phyloP scores from a whole-genome alignment of 2,888 invertebrate species.

The Eupeodes latifasciatus region DNA sequence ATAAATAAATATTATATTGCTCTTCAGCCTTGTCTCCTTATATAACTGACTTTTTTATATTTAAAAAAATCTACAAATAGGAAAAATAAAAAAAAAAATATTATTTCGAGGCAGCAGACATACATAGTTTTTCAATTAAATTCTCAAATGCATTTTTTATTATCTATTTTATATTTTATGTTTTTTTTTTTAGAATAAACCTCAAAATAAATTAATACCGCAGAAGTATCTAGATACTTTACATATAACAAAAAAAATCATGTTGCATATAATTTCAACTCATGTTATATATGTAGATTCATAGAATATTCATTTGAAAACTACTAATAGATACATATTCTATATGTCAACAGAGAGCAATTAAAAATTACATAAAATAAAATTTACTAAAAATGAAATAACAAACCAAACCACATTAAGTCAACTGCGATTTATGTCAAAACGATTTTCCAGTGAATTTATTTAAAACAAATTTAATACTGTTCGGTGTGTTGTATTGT shows the following conservation, averaged over 20 bases:
- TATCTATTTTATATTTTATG: neutral
- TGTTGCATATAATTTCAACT: neutral
- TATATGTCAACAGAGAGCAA: slow-evolving; percentile 59
- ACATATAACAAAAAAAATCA: neutral
- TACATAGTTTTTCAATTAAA: slow-evolving; percentile 70
- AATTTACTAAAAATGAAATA: slow-evolving; percentile 16
- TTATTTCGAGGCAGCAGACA: slow-evolving; percentile 47
- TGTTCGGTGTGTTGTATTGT: neutral
- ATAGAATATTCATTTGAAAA: slow-evolving; percentile 32
- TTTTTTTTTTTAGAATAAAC: slow-evolving; percentile 17
- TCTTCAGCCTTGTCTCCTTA: neutral
- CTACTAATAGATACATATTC: slow-evolving; percentile 57
- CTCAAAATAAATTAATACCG: slow-evolving; percentile 50
- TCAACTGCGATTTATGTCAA: slow-evolving; percentile 64
- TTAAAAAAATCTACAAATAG: neutral
- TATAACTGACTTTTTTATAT: slow-evolving; percentile 9
- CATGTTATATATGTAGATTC: neutral
- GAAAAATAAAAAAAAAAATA: slow-evolving; percentile 45
- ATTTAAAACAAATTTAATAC: slow-evolving; percentile 30
- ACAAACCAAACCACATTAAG: slow-evolving; percentile 51
- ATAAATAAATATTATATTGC: neutral
- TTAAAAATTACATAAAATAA: slow-evolving; percentile 50
- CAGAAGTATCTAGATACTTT: too few relatives aligned
- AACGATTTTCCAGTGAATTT: slow-evolving; percentile 38
- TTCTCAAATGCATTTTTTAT: slow-evolving; percentile 25